phyloP scores from a whole-genome alignment of 2,888 invertebrate genomes.

The Apotomis betuletana region DNA sequence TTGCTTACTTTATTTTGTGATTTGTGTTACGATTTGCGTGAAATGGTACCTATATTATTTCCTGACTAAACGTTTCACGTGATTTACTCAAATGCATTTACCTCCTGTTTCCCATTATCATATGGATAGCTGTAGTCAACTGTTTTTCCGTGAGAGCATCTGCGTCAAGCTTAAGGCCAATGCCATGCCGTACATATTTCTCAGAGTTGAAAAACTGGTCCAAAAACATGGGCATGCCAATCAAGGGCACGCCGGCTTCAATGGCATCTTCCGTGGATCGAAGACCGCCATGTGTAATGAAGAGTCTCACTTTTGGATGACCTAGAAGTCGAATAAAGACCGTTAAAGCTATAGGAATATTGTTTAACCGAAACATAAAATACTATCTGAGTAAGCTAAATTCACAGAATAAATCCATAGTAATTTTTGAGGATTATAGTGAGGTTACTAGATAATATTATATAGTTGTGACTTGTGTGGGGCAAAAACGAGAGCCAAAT shows the following conservation, averaged over 20 bases:
- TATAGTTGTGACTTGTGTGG: too few relatives aligned
- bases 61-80: too few relatives aligned
- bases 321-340: conserved; percentile 46
- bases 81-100: not conserved
- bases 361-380: too few relatives aligned
- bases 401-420: too few relatives aligned
- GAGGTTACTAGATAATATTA: too few relatives aligned
- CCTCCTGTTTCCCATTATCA: conserved; percentile 15
- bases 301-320: conserved; percentile 75
- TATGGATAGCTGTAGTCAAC: conserved; percentile 43
- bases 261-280: conserved; percentile 78
- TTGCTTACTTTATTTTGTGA: too few relatives aligned
- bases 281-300: conserved; percentile 76
- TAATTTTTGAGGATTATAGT: too few relatives aligned
- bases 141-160: conserved; percentile 53
- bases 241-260: conserved; percentile 65
- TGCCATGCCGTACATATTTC: conserved; percentile 56
- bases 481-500: too few relatives aligned
- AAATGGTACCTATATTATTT: too few relatives aligned
- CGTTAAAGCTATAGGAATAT: too few relatives aligned
- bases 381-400: too few relatives aligned
- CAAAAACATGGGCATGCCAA: conserved; percentile 70
- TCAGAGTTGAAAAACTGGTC: conserved; percentile 73
- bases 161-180: conserved; percentile 57
- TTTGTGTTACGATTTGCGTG: too few relatives aligned